These are phyloP conservation scores for Aplocera efformata DNA, from an alignment of 2,888 invertebrate species.

Conservation along the genomic window DNA sequence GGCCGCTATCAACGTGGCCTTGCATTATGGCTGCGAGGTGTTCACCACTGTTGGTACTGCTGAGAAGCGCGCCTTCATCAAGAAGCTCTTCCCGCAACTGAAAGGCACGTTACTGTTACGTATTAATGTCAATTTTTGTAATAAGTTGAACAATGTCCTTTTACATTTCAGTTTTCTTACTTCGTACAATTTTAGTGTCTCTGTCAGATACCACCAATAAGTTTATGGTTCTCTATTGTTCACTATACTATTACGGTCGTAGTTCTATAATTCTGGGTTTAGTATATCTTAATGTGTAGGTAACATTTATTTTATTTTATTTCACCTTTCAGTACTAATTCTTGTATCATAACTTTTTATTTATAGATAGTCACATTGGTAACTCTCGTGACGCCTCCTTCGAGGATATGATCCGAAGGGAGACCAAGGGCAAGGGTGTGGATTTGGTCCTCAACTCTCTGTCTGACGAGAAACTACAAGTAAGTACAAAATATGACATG, in stretches of 20 bases:
- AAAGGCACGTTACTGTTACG: constrained; percentile 79
- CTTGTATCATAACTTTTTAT: not conserved
- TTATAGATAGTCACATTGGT: constrained; percentile 85
- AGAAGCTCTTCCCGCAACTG: constrained; percentile 90
- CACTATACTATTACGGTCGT: too few relatives aligned
- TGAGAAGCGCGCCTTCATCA: constrained; percentile 93
- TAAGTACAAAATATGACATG: too few relatives aligned
- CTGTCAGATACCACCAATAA: too few relatives aligned
- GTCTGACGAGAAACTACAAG: constrained; percentile 93
- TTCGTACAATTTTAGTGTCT: too few relatives aligned
- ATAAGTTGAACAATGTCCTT: too few relatives aligned
- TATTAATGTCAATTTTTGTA: too few relatives aligned
- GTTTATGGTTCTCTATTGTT: too few relatives aligned
- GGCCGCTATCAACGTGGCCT: constrained; percentile 96
- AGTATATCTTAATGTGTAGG: too few relatives aligned
- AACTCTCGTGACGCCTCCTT: constrained; percentile 93
- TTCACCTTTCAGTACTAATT: not conserved
- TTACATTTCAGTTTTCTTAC: too few relatives aligned
- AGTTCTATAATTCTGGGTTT: too few relatives aligned
- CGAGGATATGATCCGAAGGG: constrained; percentile 89
- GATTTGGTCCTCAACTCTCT: constrained; percentile 95
- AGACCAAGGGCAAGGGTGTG: constrained; percentile 93
- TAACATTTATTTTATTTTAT: not conserved
- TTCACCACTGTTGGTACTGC: constrained; percentile 96
- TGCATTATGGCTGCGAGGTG: constrained; percentile 92